phyloP scores from a whole-genome alignment of 2,797 vertebrate genomes.

The Uromys caudimaculatus region DNA sequence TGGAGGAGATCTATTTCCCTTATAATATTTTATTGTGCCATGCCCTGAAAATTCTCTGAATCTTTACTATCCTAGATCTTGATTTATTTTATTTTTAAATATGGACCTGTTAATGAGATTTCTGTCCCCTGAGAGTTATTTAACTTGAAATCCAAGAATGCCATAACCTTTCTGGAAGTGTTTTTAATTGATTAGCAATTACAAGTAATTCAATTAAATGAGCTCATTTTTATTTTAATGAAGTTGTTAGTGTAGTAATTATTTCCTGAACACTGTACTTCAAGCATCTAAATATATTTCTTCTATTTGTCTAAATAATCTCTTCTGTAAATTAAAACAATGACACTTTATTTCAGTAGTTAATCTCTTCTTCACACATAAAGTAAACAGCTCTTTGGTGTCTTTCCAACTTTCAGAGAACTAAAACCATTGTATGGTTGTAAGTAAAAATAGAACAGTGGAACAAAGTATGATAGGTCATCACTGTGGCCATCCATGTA shows the following conservation, averaged over 20 bases:
- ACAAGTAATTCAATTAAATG: constrained; percentile 78
- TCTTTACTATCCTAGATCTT: constrained; percentile 43
- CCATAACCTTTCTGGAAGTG: constrained; percentile 75
- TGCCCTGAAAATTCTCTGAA: constrained; percentile 31
- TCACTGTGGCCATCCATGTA: neutral
- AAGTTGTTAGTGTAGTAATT: constrained; percentile 73
- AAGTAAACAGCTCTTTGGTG: neutral
- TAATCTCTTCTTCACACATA: constrained; percentile 8
- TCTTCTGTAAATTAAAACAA: constrained; percentile 56
- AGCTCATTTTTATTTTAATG: constrained; percentile 77
- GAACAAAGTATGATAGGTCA: neutral
- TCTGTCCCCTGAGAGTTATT: constrained; percentile 50
- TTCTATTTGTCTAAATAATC: constrained; percentile 62
- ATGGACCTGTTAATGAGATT: constrained; percentile 65
- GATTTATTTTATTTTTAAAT: constrained; percentile 76
- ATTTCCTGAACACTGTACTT: constrained; percentile 63
- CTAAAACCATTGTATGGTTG: neutral
- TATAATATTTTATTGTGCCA: constrained; percentile 46
- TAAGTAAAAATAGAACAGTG: neutral
- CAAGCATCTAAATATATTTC: constrained; percentile 59
- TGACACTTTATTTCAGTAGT: constrained; percentile 27
- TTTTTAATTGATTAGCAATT: constrained; percentile 80
- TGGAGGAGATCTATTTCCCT: neutral
- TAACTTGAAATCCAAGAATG: constrained; percentile 73
- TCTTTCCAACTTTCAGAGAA: neutral